Conservation (phyloP, 2,888 invertebrate genomes). For the Orthonychiurus folsomi region DNA sequence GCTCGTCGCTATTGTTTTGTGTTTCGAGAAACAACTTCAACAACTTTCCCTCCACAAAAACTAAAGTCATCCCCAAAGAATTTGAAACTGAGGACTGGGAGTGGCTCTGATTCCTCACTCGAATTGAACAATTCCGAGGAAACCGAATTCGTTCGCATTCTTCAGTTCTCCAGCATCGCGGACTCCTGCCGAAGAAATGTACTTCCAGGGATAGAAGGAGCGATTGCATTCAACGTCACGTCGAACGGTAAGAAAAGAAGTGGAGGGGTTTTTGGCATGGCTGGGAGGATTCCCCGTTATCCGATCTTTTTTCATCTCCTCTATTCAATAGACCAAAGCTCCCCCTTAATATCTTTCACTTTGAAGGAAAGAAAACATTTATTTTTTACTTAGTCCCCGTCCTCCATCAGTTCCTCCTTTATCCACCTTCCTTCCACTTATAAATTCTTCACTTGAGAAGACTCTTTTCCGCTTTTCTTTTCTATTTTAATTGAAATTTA, state of each 20-base stretch:
- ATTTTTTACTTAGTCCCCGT: not conserved
- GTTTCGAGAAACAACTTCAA: slow-evolving; percentile 51
- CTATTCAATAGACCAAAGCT: not conserved
- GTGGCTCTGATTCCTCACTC: not conserved
- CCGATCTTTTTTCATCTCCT: slow-evolving; percentile 1
- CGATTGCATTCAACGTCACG: slow-evolving; percentile 59
- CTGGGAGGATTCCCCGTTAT: not conserved
- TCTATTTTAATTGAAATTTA: not conserved
- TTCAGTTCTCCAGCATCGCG: slow-evolving; percentile 55
- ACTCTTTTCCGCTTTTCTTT: not conserved
- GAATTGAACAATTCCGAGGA: not conserved
- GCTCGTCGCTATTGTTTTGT: slow-evolving; percentile 67
- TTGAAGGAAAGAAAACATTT: not conserved
- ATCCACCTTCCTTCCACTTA: not conserved
- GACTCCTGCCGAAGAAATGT: slow-evolving; percentile 56
- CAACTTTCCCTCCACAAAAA: not conserved
- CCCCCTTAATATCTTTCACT: slow-evolving; percentile 3
- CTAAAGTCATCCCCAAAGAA: not conserved
- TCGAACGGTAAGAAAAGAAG: slow-evolving; percentile 8
- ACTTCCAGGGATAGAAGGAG: slow-evolving; percentile 50
- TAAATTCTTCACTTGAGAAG: not conserved
- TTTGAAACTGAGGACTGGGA: not conserved
- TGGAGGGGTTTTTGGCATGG: not conserved
- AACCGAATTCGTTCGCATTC: slow-evolving; percentile 42
- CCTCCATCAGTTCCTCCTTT: not conserved